Percentiles rank a stretch among this genome's conserved stretches.
phyloP scores from a whole-genome alignment of 2,797 vertebrate species.

The Malurus splendens region DNA sequence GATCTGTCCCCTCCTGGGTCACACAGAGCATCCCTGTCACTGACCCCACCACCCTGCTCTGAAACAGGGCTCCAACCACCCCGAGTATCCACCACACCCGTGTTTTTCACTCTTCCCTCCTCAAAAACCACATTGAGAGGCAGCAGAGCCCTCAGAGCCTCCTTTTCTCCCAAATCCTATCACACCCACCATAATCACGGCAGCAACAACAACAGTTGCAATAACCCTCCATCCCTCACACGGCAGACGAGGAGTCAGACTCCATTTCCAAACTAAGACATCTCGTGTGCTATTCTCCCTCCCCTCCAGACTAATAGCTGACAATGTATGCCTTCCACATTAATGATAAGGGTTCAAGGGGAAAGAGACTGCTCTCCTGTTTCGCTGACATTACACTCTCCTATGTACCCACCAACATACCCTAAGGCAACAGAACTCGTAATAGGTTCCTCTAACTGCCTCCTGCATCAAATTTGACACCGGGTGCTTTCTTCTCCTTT shows the following conservation, averaged over 20 bases:
- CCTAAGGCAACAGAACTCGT: constrained; percentile 64
- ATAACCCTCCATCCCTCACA: constrained; percentile 1
- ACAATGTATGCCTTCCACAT: constrained; percentile 49
- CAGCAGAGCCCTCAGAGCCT: not conserved
- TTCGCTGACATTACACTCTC: constrained; percentile 51
- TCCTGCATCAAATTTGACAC: constrained; percentile 66
- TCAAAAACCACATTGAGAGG: not conserved
- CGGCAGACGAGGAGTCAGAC: constrained; percentile 12
- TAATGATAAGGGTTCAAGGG: constrained; percentile 57
- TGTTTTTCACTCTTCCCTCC: not conserved
- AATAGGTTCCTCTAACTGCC: constrained; percentile 64
- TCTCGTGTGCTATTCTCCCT: constrained; percentile 1
- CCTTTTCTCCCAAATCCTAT: not conserved
- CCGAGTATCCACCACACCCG: fast-evolving
- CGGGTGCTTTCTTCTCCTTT: constrained; percentile 55
- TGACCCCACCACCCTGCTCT: fast-evolving
- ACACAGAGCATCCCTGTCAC: not conserved
- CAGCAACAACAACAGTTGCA: constrained; percentile 5
- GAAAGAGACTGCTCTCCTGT: constrained; percentile 50
- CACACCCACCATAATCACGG: not conserved
- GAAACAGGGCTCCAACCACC: not conserved
- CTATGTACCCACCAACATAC: constrained; percentile 37
- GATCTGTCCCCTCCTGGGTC: not conserved
- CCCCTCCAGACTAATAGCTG: constrained; percentile 56
- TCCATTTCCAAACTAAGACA: constrained; percentile 59